These are phyloP conservation scores for Terebella lapidaria DNA, from an alignment of 2,888 invertebrate genomes.

Conservation along the genomic window DNA sequence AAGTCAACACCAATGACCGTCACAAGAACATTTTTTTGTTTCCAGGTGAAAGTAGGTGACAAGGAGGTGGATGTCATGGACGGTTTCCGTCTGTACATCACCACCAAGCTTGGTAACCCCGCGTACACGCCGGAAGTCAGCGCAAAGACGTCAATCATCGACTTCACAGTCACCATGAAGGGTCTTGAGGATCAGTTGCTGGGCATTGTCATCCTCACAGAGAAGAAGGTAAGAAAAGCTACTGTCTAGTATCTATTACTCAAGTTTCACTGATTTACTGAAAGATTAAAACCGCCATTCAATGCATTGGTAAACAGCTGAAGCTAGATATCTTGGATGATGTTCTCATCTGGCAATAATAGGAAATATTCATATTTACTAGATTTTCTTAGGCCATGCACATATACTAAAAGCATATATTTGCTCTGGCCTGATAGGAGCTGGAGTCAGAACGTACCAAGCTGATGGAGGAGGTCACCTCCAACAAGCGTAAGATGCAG, in stretches of 20 bases:
- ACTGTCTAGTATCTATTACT: background rate
- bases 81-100: constrained; percentile 90
- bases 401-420: no score
- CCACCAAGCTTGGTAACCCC: constrained; percentile 92
- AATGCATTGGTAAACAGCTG: background rate
- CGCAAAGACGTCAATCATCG: constrained; percentile 93
- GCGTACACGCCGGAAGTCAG: constrained; percentile 95
- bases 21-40: no score
- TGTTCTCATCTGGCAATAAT: no score
- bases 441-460: constrained; percentile 89
- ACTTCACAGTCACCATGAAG: constrained; percentile 95
- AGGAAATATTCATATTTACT: no score
- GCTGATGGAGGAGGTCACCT: constrained; percentile 90
- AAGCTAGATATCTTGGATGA: no score
- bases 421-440: no score
- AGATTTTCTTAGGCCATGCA: no score
- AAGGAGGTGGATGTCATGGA: constrained; percentile 96
- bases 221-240: constrained; percentile 64
- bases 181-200: constrained; percentile 92
- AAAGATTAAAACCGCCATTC: no score
- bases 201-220: constrained; percentile 88
- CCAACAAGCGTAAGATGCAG: constrained; percentile 93
- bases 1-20: no score
- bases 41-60: constrained; percentile 60
- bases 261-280: no score